Conservation (phyloP, 1,140 invertebrate species). For the Potamilus streckersoni region DNA sequence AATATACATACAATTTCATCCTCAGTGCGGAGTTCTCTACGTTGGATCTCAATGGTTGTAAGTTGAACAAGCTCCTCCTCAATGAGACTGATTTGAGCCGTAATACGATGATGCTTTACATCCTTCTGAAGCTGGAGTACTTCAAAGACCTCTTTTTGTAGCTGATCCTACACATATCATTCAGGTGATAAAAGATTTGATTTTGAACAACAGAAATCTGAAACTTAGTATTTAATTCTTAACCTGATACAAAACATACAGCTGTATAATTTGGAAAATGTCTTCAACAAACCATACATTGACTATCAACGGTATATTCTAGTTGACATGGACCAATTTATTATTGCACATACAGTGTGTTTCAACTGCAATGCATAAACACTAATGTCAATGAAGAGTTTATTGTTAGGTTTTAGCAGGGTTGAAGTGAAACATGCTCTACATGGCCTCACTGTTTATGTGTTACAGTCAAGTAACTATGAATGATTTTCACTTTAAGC, state of each 20-base stretch:
- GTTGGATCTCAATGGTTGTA: conserved; percentile 81
- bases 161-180: conserved; percentile 63
- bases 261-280: neutral
- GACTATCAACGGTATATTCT: neutral
- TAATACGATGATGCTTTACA: conserved; percentile 79
- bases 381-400: no score
- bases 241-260: neutral
- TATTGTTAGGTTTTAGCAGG: no score
- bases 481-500: no score
- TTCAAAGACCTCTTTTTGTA: conserved; percentile 81
- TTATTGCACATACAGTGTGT: no score
- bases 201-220: neutral
- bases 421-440: no score
- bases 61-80: conserved; percentile 80
- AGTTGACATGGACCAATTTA: neutral
- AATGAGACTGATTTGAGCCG: conserved; percentile 79
- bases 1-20: conserved; percentile 70
- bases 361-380: no score
- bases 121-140: conserved; percentile 80
- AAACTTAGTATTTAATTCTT: neutral
- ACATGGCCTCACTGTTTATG: no score
- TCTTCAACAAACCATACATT: neutral
- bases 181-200: neutral
- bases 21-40: conserved; percentile 76
- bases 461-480: no score